phyloP scores from a whole-genome alignment of 2,797 vertebrate genomes.

The Clarias platycephalus region DNA sequence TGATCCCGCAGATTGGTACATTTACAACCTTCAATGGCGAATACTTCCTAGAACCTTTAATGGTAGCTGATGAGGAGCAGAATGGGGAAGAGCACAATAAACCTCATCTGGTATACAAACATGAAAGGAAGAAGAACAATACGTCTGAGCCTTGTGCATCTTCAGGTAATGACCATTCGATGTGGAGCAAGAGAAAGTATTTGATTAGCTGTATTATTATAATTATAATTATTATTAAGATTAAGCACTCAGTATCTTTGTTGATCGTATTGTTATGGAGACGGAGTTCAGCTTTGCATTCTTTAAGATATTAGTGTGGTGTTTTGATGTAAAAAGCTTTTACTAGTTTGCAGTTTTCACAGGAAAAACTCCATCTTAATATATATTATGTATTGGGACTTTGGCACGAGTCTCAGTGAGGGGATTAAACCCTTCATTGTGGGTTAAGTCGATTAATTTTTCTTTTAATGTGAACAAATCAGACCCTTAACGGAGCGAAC shows the following conservation, averaged over 20 bases:
- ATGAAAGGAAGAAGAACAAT: constrained; percentile 72
- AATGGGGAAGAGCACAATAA: constrained; percentile 89
- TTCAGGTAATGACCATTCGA: constrained; percentile 78
- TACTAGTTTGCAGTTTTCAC: background rate
- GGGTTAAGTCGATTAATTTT: constrained; percentile 58
- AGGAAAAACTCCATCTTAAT: constrained; percentile 59
- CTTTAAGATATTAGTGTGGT: background rate
- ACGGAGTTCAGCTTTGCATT: background rate
- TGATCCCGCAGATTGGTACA: constrained; percentile 83
- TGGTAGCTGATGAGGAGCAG: constrained; percentile 79
- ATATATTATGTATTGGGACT: constrained; percentile 50
- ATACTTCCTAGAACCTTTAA: constrained; percentile 93
- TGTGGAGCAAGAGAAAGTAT: background rate
- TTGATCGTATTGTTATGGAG: background rate
- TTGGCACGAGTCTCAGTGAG: constrained; percentile 55
- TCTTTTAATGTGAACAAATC: constrained; percentile 60
- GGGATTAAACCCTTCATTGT: constrained; percentile 61
- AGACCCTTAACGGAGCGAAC: constrained; percentile 52
- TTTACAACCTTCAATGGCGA: constrained; percentile 88
- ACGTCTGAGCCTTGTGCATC: constrained; percentile 75
- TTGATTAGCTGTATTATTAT: background rate
- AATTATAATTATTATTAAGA: background rate
- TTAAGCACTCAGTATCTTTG: background rate
- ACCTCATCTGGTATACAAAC: constrained; percentile 91
- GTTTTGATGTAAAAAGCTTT: constrained; percentile 5